These are phyloP conservation scores for Rhinichthys osculus DNA, from an alignment of 2,797 vertebrate genomes.

Conservation along the genomic window DNA sequence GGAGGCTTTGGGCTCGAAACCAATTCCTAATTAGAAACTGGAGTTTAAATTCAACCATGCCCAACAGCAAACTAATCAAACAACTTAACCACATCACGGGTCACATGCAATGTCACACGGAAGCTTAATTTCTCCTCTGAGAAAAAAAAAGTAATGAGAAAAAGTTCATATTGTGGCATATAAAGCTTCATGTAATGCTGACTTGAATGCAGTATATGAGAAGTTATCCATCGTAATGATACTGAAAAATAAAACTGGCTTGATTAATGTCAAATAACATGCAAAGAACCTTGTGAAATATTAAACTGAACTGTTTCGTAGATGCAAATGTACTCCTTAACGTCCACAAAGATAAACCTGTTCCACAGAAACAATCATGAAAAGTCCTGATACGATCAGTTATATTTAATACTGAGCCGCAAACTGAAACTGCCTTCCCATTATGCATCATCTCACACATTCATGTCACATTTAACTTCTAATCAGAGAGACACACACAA, in stretches of 20 bases:
- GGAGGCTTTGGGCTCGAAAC: constrained; percentile 68
- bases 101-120: constrained; percentile 1
- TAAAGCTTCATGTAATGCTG: not conserved
- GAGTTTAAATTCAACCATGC: constrained; percentile 67
- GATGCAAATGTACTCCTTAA: constrained; percentile 50
- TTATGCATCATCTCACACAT: constrained; percentile 22
- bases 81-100: constrained; percentile 42
- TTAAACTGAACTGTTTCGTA: constrained; percentile 62
- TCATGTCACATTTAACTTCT: constrained; percentile 27
- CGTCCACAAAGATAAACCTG: constrained; percentile 19
- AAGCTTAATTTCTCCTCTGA: not conserved
- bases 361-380: constrained; percentile 27
- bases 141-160: not conserved
- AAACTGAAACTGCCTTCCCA: constrained; percentile 30
- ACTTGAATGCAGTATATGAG: not conserved
- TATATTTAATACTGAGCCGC: not conserved
- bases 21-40: constrained; percentile 76
- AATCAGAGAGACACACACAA: constrained; percentile 30
- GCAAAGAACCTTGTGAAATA: constrained; percentile 66
- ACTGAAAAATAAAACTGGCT: not conserved
- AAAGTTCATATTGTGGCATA: no score
- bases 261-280: constrained; percentile 36
- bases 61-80: constrained; percentile 64
- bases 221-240: not conserved
- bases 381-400: constrained; percentile 34